These are phyloP conservation scores for Lasioglossum marginatum DNA, from an alignment of 2,888 invertebrate genomes.

Conservation along the genomic window DNA sequence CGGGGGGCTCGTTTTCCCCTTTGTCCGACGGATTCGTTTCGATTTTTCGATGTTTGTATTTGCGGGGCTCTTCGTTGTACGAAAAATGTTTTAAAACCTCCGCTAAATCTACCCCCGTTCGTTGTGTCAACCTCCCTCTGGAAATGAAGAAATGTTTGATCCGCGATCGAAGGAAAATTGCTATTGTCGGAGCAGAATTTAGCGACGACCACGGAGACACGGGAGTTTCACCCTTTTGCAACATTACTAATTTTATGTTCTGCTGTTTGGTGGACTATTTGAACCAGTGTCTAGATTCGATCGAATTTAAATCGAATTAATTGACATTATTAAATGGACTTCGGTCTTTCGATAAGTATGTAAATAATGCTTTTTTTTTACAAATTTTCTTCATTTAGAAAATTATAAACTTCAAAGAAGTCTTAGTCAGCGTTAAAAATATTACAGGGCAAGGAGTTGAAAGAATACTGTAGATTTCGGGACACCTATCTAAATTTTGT, in stretches of 20 bases:
- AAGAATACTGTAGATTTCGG: not conserved
- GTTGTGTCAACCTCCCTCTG: constrained; percentile 28
- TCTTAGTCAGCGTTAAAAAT: not conserved
- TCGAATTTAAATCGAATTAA: not conserved
- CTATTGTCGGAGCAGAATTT: not conserved
- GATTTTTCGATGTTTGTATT: not conserved
- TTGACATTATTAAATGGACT: not conserved
- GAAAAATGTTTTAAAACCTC: not conserved
- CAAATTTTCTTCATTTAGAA: not conserved
- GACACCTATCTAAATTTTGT: not conserved
- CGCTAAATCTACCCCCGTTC: constrained; percentile 13
- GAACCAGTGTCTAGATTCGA: not conserved
- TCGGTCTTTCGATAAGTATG: too few relatives aligned
- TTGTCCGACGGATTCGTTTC: constrained; percentile 12
- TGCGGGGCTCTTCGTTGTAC: not conserved
- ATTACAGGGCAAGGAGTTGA: not conserved
- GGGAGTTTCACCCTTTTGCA: not conserved
- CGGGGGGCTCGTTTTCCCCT: not conserved
- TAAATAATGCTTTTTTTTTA: too few relatives aligned
- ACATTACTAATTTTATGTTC: not conserved
- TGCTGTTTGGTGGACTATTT: not conserved
- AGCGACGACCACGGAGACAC: not conserved
- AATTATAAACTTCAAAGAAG: not conserved
- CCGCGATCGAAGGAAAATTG: not conserved
- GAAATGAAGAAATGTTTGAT: constrained; percentile 34